Evolutionary conservation across 2,113 vertebrate genomes (phyloP), one percentile per base, ranked within the genome.

Genomic region (Forbesichthys agassizii): DNA sequence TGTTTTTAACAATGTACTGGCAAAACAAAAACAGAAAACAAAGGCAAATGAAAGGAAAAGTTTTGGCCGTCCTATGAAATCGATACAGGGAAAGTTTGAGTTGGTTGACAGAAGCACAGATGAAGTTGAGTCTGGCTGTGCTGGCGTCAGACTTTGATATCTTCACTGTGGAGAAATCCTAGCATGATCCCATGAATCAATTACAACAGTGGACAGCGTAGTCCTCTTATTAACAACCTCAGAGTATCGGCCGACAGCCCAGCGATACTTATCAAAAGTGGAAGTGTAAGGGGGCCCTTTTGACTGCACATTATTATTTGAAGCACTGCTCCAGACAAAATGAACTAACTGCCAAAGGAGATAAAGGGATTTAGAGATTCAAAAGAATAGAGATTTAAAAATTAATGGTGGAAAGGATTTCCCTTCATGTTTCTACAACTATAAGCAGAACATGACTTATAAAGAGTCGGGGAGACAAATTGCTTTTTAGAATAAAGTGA

Each of bases 371-470:
- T 86, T 80, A 86, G 88, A 83, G 85, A 88, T 82, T 88, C 75
- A 85, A 87, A 87, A 88, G 82, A 90, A 86, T 80, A 80, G 83
- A 83, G 79, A 83, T 86, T 90, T 87, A 88, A 88, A 90, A 89
- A 89, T 88, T 84, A 89, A 91, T 86, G 82, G 74, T 73, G 70
- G 71, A 88, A 88, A 89, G 77, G 81, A 88, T 86, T 84, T 71
- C 81, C 82, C 86, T 88, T 83, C 76, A 79, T 91, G 86, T 88
- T 86, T 70, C 80, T 81, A 84, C 83, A 88, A 81, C 80, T 76
- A 80, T 69, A 70, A 88, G 77, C 49, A 61, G 77, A 86, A 81
- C 68, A 81, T 58, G 71, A 77, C 85, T 87, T 81, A 81, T 67
- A 81, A 81, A 64, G 77, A 82, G 80, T 81, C 80, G 52, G 61